Base-by-base conservation (phyloP, 2,888 invertebrate species). In the Priocnemis perturbator region DNA sequence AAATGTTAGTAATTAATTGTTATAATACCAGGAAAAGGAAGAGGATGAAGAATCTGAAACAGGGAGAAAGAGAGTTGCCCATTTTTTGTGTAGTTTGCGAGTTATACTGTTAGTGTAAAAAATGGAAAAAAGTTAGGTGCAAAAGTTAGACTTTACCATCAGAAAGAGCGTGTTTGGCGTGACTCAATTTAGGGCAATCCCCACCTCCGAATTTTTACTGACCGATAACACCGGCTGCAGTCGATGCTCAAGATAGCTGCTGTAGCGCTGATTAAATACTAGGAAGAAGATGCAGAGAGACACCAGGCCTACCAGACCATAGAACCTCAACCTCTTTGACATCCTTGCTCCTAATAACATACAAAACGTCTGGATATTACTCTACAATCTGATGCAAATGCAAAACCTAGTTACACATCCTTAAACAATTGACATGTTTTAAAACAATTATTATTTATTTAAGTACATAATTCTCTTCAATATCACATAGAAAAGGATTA, bases 201-300 rank as follows among this genome's bases (percentile, higher is more conserved):
- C 76, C 76, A 77, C 72, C 74, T 74, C 76, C 75, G 66, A 73
- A 66, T 77, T 76, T 78, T 78, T 81, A 84, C 87, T 84, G 76
- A 87, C 88, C 84, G 86, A 83, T 78, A 86, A 76, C 64, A 87
- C 80, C 60, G 87, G 86, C 79, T 87, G 87, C 70, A 86, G 72
- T 57, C 85, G 87, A 78, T 86, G 86, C 72, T 88, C 88, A 65
- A 86, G 81, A 77, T 87, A 88, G 82, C 84, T 85, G 78, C 81
- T 86, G 79, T 86, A 87, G 50, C 84, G 87, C 71, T 88, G 88
- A 80, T 86, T 88, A 76, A 89, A 83, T 20, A 86, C 85, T 71
- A 89, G 71, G 81, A 89, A 85, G 77, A 88, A 87, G 73, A 89
- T 86, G 83, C 88, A 89, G 76, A 88, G 73, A 61, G 87, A 87